phyloP scores from a whole-genome alignment of 2,113 vertebrate species.

The Menidia beryllina region DNA sequence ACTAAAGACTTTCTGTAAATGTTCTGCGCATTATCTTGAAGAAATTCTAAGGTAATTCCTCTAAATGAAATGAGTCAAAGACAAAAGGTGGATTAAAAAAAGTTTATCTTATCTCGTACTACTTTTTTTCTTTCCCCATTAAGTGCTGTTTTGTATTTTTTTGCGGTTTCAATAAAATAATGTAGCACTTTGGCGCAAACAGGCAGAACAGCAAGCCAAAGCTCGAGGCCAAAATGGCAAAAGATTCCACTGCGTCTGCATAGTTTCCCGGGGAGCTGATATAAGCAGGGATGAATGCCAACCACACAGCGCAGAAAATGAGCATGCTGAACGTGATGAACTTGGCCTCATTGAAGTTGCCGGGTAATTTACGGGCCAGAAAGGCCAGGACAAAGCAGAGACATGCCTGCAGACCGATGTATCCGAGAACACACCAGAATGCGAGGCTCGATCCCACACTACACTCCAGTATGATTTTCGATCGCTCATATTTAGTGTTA shows the following conservation, averaged over 20 bases:
- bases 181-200: conserved; percentile 79
- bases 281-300: conserved; percentile 77
- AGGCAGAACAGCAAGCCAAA: conserved; percentile 77
- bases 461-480: conserved; percentile 75
- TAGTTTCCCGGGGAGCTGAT: conserved; percentile 80
- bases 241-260: conserved; percentile 80
- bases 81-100: background rate
- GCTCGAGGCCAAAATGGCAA: conserved; percentile 80
- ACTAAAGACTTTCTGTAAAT: no score
- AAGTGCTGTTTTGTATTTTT: conserved; percentile 78
- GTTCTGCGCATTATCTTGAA: no score
- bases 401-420: conserved; percentile 73
- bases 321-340: conserved; percentile 79
- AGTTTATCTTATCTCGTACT: background rate
- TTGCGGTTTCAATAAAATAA: conserved; percentile 78
- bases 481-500: conserved; percentile 62
- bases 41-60: no score
- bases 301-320: conserved; percentile 77
- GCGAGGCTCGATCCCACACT: conserved; percentile 68
- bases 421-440: conserved; percentile 78
- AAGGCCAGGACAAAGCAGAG: conserved; percentile 76
- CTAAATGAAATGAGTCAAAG: background rate
- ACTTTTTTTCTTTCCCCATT: conserved; percentile 68
- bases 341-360: conserved; percentile 62
- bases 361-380: conserved; percentile 72